Evolutionary conservation across 2,888 invertebrate genomes (phyloP), one percentile per base, ranked within the genome.

Genomic region (Augochlorella aurata): DNA sequence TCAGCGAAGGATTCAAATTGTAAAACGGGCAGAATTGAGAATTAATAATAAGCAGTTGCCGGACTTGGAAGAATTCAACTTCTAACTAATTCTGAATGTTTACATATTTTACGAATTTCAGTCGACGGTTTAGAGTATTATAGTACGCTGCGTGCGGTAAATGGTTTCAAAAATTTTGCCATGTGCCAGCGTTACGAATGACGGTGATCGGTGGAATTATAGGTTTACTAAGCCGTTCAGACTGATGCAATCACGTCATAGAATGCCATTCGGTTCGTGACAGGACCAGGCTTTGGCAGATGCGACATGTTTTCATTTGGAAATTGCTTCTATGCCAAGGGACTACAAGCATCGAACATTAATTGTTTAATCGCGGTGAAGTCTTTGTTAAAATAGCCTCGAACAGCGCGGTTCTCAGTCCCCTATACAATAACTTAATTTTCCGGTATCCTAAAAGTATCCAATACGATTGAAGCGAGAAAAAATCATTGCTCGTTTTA

Each of bases 131-230:
- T 24, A 14, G 14, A 7, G 14, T 58, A 14, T 21, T 9, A 21
- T 58, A 21, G 21, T 58, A 24, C 24, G 12, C 24, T 24, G 12
- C 14, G 58, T 14, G 21, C 24, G 14, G 24, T 7, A 58, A 58
- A 5, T 12, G 54, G 24, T 58, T 7, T 4, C 14, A 7, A 58
- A 58, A 58, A 7, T 2, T 24, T 21, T 58, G 14, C 58, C 54
- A 21, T 12, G 21, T 58, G 24, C 24, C 24, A 58, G 24, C 58
- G 24, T 24, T 24, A 58, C 58, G 58, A 58, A 58, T 58, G 58
- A 58, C 58, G 58, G 58, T 58, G 58, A 58, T 58, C 58, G 58
- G 14, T 58, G 58, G 58, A 58, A 58, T 58, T 24, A 24, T 58
- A 58, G 58, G 24, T 24, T 58, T 16, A 14, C 58, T 24, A 24